Conservation (phyloP, 2,797 vertebrate species). For the Brachymystax lenok region DNA sequence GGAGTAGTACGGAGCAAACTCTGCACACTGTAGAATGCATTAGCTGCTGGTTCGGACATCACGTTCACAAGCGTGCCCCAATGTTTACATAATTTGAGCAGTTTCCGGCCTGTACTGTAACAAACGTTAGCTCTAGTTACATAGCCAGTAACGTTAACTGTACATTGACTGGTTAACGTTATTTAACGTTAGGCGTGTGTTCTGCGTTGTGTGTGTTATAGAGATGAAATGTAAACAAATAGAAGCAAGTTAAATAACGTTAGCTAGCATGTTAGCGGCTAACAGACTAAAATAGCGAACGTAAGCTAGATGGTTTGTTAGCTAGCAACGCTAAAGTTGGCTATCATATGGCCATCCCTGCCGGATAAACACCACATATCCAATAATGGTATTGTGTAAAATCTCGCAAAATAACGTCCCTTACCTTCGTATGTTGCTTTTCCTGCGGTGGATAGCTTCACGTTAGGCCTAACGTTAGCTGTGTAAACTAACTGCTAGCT, state of each 20-base stretch:
- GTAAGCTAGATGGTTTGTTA: not conserved
- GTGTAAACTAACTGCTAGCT: constrained; percentile 2
- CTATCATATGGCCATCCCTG: not conserved
- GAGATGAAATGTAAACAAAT: not conserved
- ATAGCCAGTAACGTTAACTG: not conserved
- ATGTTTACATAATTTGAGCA: not conserved
- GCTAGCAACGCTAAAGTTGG: not conserved
- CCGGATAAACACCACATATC: not conserved
- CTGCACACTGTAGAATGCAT: not conserved
- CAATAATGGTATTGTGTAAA: not conserved
- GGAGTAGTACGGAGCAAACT: not conserved
- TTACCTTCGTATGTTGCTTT: constrained; percentile 10
- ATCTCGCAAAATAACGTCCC: not conserved
- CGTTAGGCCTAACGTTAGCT: not conserved
- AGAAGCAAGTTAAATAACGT: not conserved
- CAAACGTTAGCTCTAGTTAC: not conserved
- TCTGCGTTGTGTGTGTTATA: not conserved
- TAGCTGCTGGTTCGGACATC: not conserved
- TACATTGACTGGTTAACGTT: not conserved
- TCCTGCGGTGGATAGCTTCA: not conserved
- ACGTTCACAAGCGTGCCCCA: not conserved
- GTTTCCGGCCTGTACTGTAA: not conserved
- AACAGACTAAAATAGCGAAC: not conserved
- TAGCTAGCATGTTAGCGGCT: not conserved
- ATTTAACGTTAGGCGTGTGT: not conserved